Conservation (phyloP, 2,113 vertebrate genomes). For the Aviceda subcristata region DNA sequence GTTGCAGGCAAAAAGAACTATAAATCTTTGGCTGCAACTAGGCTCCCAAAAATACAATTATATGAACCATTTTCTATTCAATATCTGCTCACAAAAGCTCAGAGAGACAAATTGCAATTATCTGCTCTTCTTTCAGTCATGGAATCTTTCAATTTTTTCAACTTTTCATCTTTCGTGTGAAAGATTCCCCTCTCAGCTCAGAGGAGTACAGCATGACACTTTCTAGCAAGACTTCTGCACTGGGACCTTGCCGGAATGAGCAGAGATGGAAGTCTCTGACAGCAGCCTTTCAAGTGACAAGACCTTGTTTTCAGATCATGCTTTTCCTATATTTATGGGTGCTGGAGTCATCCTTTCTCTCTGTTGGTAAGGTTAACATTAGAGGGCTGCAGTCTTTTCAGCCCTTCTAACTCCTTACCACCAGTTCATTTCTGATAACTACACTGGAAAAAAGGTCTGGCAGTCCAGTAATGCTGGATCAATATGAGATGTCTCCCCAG, state of each 20-base stretch:
- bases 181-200: background rate
- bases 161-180: background rate
- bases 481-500: background rate
- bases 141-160: background rate
- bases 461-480: background rate
- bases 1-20: conserved; percentile 38
- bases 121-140: conserved; percentile 19
- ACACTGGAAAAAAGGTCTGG: background rate
- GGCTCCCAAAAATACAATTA: conserved; percentile 65
- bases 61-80: conserved; percentile 54
- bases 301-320: background rate
- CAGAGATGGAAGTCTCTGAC: background rate
- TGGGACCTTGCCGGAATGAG: background rate
- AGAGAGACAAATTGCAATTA: conserved; percentile 50
- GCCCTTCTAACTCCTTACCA: background rate
- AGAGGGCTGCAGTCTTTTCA: background rate
- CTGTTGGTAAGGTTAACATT: background rate
- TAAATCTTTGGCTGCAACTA: conserved; percentile 62
- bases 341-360: background rate
- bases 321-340: background rate
- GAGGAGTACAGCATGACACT: background rate
- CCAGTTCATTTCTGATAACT: background rate
- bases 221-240: background rate
- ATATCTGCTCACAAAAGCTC: conserved; percentile 50
- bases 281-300: background rate